These are phyloP conservation scores for Diceros bicornis DNA, from an alignment of 2,797 vertebrate genomes.

Conservation along the genomic window DNA sequence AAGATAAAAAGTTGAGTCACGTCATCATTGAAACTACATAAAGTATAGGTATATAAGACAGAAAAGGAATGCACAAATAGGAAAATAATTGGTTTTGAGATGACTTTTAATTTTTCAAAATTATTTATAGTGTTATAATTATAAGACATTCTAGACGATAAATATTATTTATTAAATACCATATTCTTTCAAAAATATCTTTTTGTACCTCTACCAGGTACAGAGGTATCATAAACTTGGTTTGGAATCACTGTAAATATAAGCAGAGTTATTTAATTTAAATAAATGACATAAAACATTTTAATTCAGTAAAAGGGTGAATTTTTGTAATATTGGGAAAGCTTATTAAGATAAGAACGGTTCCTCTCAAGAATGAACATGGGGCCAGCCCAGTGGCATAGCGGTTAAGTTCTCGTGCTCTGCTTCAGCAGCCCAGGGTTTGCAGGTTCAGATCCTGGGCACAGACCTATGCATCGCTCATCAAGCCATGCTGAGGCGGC, in stretches of 20 bases:
- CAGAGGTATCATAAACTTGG: neutral
- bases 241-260: neutral
- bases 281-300: conserved; percentile 14
- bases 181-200: conserved; percentile 16
- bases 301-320: neutral
- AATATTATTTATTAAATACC: conserved; percentile 50
- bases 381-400: too few species aligned
- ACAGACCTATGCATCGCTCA: too few species aligned
- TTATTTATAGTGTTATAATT: neutral
- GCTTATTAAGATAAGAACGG: neutral
- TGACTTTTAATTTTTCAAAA: neutral
- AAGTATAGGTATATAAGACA: neutral
- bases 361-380: neutral
- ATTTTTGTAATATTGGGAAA: conserved; percentile 36
- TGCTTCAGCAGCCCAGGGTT: too few species aligned
- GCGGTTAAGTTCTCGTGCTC: too few species aligned
- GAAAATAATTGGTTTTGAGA: conserved; percentile 5
- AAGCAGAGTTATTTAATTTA: neutral
- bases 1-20: neutral
- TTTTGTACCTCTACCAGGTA: neutral
- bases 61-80: neutral
- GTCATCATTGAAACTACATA: neutral
- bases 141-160: conserved; percentile 21
- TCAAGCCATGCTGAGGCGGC: too few species aligned
- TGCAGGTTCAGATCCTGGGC: too few species aligned